Base-by-base conservation (phyloP, 1,140 invertebrate genomes). In the Drosophila lini region DNA sequence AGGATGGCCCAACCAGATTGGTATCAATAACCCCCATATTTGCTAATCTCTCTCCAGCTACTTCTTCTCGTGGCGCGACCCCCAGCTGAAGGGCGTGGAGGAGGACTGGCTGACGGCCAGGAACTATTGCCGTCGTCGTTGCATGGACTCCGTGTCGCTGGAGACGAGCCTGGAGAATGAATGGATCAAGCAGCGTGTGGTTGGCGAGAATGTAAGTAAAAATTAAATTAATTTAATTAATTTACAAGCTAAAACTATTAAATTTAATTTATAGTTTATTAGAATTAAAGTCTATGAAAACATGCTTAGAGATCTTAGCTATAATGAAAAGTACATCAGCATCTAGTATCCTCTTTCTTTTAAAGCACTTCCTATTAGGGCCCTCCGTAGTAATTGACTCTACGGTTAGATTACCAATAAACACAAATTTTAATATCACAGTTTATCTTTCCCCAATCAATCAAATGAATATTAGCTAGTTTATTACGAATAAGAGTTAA, bases 31-130 rank as follows among this genome's bases (percentile, higher is more conserved):
- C 15, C 15, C 15, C 11, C 42, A 22, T 32, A 22, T 22, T 58
- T 38, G 15, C 32, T 38, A 16, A 53, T 34, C 5, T 59, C 28
- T 74, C 5, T 15, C 3, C 36, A 96, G 96, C 25, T 97, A 97
- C 91, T 97, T 95, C 92, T 97, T 96, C 93, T 96, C 96, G n/a
- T 97, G 96, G 96, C 94, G 95, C 61, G 96, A 97, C 82, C 95
- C 94, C 5, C 94, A 94, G 36, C 94, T 96, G 22, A 94, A 94
- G 44, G 95, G 95, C 28, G 95, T 96, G 38, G 96, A 97, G 92
- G 93, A 95, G 76, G 96, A 97, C 91, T 97, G 97, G 97, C 92
- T 97, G 36, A 95, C 94, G 15, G 96, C 94, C 3, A 94, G 97
- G 78, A 97, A 97, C 92, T 97, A 95, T 93, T 97, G 97, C 91